Conservation (phyloP, 2,888 invertebrate genomes). For the Drepana falcataria region DNA sequence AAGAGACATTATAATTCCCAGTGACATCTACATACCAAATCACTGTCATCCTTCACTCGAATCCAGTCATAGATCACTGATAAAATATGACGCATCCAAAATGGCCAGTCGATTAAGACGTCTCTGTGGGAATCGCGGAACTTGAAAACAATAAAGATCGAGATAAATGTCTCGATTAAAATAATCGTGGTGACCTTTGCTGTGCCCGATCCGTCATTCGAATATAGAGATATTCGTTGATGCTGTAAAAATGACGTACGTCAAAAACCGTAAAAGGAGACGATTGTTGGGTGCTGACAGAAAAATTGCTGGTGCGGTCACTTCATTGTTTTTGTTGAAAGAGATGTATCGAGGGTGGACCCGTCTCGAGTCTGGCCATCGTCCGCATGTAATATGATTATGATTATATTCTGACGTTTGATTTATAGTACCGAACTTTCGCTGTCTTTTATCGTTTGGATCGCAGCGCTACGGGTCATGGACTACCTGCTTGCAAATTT, state of each 20-base stretch:
- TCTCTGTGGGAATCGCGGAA: slow-evolving; percentile 45
- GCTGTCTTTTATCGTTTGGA: background rate
- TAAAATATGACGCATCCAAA: slow-evolving; percentile 48
- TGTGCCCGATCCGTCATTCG: slow-evolving; percentile 50
- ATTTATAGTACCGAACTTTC: slow-evolving; percentile 25
- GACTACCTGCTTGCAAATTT: background rate
- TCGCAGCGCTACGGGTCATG: background rate
- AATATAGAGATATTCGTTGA: slow-evolving; percentile 54
- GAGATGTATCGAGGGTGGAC: slow-evolving; percentile 45
- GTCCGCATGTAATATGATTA: slow-evolving; percentile 22
- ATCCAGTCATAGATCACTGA: slow-evolving; percentile 32
- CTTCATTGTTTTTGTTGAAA: slow-evolving; percentile 49
- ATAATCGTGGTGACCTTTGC: slow-evolving; percentile 64
- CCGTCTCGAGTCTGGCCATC: slow-evolving; percentile 35
- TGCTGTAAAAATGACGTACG: slow-evolving; percentile 52
- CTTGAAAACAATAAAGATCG: slow-evolving; percentile 61
- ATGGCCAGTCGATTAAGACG: slow-evolving; percentile 58
- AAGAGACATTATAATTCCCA: slow-evolving; percentile 24
- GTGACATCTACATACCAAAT: slow-evolving; percentile 52
- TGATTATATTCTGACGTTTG: slow-evolving; percentile 15
- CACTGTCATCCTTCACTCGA: slow-evolving; percentile 43
- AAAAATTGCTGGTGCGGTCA: slow-evolving; percentile 44
- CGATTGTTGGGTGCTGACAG: slow-evolving; percentile 45
- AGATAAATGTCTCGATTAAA: slow-evolving; percentile 70
- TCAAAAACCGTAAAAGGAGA: slow-evolving; percentile 50